phyloP scores from a whole-genome alignment of 1,140 invertebrate species.

The Yoshiicerus persimilis region DNA sequence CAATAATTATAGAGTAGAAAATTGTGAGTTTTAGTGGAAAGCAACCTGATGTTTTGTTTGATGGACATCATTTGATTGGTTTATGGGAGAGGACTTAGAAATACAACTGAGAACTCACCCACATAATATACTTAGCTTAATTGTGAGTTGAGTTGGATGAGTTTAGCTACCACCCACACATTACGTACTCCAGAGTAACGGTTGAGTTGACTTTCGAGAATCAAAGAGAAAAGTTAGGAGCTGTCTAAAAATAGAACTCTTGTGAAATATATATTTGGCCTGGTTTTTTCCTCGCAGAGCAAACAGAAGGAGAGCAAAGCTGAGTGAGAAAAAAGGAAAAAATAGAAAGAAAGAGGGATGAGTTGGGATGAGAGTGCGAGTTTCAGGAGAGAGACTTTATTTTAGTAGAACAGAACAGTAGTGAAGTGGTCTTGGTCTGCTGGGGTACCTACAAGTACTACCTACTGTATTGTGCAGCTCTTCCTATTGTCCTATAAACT shows the following conservation, averaged over 20 bases:
- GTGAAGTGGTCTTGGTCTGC: background rate
- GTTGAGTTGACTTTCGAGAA: background rate
- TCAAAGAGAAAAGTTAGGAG: slow-evolving; percentile 7
- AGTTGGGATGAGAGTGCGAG: background rate
- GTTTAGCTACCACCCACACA: slow-evolving; percentile 10
- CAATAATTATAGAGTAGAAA: too few species aligned
- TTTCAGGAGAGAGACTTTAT: background rate
- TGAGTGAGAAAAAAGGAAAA: background rate
- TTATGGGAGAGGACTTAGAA: too few species aligned
- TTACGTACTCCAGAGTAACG: background rate
- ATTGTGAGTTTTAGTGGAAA: too few species aligned
- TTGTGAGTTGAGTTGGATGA: background rate
- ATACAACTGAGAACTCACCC: too few species aligned
- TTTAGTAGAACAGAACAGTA: background rate
- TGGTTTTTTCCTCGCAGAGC: background rate
- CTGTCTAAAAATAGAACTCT: background rate
- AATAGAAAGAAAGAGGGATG: background rate
- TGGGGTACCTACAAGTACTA: background rate
- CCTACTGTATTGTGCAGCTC: too few species aligned
- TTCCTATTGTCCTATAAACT: background rate
- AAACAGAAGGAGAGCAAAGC: background rate
- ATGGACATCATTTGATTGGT: too few species aligned
- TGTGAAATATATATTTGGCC: slow-evolving; percentile 31
- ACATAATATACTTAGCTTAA: background rate
- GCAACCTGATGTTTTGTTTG: too few species aligned